These are phyloP conservation scores for Tringa solitaria DNA, from an alignment of 2,113 vertebrate species.

Conservation along the genomic window DNA sequence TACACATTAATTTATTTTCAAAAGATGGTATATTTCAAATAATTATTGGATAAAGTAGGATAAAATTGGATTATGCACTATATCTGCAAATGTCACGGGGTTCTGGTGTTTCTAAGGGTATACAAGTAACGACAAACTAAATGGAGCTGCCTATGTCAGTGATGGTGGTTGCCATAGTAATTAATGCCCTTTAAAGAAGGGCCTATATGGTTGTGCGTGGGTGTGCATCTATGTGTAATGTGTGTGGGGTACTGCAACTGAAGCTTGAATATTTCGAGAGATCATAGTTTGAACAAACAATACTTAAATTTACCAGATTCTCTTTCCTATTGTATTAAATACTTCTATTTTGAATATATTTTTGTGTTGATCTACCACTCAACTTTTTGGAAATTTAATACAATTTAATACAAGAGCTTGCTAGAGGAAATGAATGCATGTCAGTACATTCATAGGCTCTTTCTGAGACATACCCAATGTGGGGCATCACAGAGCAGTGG, in stretches of 20 bases:
- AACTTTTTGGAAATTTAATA: neutral
- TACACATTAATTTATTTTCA: neutral
- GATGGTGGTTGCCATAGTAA: slow-evolving; percentile 55
- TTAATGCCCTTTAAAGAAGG: slow-evolving; percentile 46
- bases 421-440: neutral
- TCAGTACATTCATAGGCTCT: neutral
- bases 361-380: neutral
- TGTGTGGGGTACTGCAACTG: neutral
- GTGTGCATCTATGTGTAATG: slow-evolving; percentile 8
- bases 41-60: neutral
- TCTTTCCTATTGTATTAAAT: neutral
- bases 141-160: neutral
- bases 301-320: neutral
- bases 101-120: neutral
- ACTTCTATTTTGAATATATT: neutral
- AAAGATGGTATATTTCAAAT: neutral
- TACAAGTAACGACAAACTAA: neutral
- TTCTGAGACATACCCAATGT: too few species aligned
- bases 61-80: neutral
- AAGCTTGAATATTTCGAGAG: neutral
- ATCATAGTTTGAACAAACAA: neutral
- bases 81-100: neutral
- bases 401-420: neutral
- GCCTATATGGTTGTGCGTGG: neutral
- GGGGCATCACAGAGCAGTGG: too few species aligned